Evolutionary conservation across 2,113 vertebrate species (phyloP), one percentile per base, ranked within the genome.

Genomic region (Brachyhypopomus gauderio): DNA sequence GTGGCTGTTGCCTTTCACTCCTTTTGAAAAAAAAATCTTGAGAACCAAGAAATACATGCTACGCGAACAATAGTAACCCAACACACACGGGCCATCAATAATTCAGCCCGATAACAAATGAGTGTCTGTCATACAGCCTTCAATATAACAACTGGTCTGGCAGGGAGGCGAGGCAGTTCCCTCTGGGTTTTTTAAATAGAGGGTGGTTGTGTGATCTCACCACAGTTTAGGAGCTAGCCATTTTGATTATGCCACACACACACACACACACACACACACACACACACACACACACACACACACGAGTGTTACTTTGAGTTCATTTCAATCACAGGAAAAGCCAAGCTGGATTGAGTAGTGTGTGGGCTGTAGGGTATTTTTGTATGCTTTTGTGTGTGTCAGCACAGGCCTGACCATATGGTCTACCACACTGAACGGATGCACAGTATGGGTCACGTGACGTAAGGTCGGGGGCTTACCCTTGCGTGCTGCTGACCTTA

Each of bases 41-140:
- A 81, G 75, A 76, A 74, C 25, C 20, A 25, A 77, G 25, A 56
- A 77, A 45, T n/a, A 48, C 16, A 7, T 56, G 22, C 16, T 63
- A 63, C 4, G 52, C 7, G n/a, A 45, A 41, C 23, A 76, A 36
- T 22, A 56, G 52, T 34, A 80, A 66, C 52, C 23, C 45, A 48
- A 48, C 19, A 52, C n/a, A 71, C 25, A 23, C n/a, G 4, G n/a
- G 11, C 5, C 64, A 67, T 84, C 34, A 81, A 58, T 72, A 66
- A 77, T 77, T 84, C 66, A 84, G 58, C 36, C 55, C 19, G 36
- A 83, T 79, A 25, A 69, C 36, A 52, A 74, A 83, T 3, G 22
- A 83, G 62, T 23, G 59, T 67, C 36, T 48, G 62, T 78, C 27
- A 78, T 66, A 67, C 23, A 66, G 34, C 56, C 56, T 55, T 58